Percentiles rank a stretch among this genome's conserved stretches.
phyloP scores from a whole-genome alignment of 2,113 vertebrate genomes.

The Lontra canadensis region DNA sequence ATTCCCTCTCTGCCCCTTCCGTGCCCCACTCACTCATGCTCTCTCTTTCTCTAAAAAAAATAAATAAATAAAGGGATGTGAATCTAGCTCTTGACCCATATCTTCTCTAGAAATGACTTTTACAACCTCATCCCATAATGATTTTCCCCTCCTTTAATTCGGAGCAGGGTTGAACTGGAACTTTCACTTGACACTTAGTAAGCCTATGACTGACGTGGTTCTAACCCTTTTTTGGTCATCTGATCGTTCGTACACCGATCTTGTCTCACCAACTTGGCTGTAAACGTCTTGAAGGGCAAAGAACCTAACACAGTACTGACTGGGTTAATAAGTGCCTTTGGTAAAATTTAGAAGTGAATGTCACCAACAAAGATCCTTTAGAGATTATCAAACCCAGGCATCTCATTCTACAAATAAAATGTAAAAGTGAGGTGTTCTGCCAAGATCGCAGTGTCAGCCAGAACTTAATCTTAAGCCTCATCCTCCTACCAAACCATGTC shows the following conservation, averaged over 20 bases:
- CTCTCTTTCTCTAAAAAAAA: neutral
- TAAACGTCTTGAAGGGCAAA: neutral
- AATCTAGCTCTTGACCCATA: neutral
- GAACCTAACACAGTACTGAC: neutral
- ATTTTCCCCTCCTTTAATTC: neutral
- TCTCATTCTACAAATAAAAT: neutral
- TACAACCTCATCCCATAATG: neutral
- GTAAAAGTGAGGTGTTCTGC: neutral
- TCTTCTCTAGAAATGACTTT: neutral
- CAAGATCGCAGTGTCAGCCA: neutral
- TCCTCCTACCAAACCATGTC: neutral
- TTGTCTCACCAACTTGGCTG: neutral
- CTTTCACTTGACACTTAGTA: neutral
- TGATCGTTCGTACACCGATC: neutral
- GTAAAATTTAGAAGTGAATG: neutral
- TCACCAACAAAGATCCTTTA: neutral
- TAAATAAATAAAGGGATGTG: neutral
- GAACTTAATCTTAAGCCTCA: neutral
- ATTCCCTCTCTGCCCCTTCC: neutral
- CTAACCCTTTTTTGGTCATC: neutral
- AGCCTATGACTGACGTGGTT: neutral
- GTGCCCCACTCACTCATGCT: neutral
- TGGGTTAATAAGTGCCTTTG: neutral
- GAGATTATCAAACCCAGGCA: neutral
- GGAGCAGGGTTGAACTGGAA: neutral